Evolutionary conservation across 1,140 invertebrate species (phyloP).

Genomic region (Bacillus rossius): DNA sequence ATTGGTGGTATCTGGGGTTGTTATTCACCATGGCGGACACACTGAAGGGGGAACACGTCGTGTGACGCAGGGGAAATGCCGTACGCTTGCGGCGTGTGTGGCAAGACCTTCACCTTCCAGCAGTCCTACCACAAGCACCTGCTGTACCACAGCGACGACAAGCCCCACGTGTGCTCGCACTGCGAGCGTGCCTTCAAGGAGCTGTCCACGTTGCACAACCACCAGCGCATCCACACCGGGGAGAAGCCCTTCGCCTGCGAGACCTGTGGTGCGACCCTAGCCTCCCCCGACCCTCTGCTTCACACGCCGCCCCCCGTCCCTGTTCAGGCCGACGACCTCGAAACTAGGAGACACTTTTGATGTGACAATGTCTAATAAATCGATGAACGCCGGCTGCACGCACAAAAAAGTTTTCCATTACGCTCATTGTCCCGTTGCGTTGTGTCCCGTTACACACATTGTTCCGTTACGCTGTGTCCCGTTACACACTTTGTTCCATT

Average conservation of each 20-base stretch:
- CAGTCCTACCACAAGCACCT: constrained; percentile 90
- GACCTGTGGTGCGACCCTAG: constrained; percentile 64
- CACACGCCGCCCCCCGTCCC: not conserved
- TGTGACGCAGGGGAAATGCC: constrained; percentile 82
- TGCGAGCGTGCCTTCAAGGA: constrained; percentile 83
- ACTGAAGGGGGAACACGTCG: no score
- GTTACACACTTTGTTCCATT: no score
- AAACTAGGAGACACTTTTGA: no score
- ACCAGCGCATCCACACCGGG: constrained; percentile 80
- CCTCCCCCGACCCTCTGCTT: constrained; percentile 4
- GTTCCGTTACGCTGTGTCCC: no score
- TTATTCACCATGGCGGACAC: no score
- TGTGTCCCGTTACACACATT: no score
- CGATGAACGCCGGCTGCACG: no score
- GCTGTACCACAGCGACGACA: constrained; percentile 73
- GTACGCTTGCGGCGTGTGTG: constrained; percentile 76
- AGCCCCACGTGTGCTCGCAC: constrained; percentile 70
- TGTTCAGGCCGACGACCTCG: no score
- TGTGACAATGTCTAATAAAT: no score
- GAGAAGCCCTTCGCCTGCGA: constrained; percentile 90
- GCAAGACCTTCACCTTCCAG: constrained; percentile 85
- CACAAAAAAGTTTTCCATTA: no score
- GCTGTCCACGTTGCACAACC: constrained; percentile 83
- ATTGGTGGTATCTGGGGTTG: no score
- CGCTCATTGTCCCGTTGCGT: no score